phyloP scores from a whole-genome alignment of 2,888 invertebrate species.

The Cotesia congregata region DNA sequence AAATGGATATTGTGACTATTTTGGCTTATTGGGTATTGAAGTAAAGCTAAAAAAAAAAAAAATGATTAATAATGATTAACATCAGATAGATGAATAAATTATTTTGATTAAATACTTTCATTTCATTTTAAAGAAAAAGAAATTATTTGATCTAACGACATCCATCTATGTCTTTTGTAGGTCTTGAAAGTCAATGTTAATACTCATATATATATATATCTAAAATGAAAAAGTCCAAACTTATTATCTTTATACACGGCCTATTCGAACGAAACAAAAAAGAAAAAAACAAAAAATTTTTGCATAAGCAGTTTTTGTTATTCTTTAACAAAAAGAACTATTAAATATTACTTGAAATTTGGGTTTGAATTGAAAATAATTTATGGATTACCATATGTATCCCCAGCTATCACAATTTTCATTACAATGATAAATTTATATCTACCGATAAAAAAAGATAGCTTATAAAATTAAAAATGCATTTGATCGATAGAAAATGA shows the following conservation, averaged over 20 bases:
- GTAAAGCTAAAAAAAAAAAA: slow-evolving; percentile 3
- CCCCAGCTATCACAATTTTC: slow-evolving; percentile 14
- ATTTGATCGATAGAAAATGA: slow-evolving; percentile 14
- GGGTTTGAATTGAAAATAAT: slow-evolving; percentile 3
- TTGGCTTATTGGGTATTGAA: neutral
- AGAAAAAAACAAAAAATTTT: neutral
- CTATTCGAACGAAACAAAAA: slow-evolving; percentile 25
- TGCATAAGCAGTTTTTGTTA: neutral
- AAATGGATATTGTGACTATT: neutral
- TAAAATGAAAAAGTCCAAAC: slow-evolving; percentile 12
- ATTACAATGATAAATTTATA: slow-evolving; percentile 9
- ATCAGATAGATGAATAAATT: neutral
- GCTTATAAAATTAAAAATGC: neutral
- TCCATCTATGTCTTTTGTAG: neutral
- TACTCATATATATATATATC: slow-evolving; percentile 27
- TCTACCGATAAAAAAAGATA: slow-evolving; percentile 21
- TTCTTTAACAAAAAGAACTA: neutral
- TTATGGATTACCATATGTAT: slow-evolving; percentile 45
- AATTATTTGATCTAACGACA: neutral
- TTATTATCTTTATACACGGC: slow-evolving; percentile 36
- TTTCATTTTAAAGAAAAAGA: neutral
- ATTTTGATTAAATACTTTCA: neutral
- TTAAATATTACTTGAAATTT: neutral
- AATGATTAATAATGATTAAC: neutral
- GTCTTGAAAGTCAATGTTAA: slow-evolving; percentile 16